Base-by-base conservation (phyloP, 2,888 invertebrate genomes). In the Oscheius sp. region DNA sequence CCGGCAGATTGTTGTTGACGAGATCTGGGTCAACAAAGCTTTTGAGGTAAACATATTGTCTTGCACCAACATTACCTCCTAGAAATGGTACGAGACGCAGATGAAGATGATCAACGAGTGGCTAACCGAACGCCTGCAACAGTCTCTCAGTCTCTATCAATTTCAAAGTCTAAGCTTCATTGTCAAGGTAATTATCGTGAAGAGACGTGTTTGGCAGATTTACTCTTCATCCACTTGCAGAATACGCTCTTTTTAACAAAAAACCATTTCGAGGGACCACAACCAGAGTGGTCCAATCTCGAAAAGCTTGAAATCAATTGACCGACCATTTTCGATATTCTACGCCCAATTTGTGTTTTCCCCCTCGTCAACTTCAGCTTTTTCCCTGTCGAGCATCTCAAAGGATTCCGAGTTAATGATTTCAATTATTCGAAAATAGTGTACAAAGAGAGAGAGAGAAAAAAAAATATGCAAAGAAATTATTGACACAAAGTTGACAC, bases 161-260 rank as follows among this genome's bases (percentile, higher is more conserved):
- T 95, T 97, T 89, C 96, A 96, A 86, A 98, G 97, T 90, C 93
- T 99, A 87, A 94, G 95, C 89, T 96, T 95, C 90, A 94, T 98
- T 88, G 93, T 96, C 80, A 96, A 95, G 93, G 96, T 95, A 88
- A 85, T 42, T 7, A 42, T 42, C 7, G 42, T 42, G 42, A 3
- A 3, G 42, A 42, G 42, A 42, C 42, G 42, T 42, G 42, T 7
- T 42, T 42, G 42, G 3, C 33, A 68, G 55, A 53, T 37, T 60
- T 10, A 11, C 13, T 2, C 29, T 21, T 2, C 32, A 2, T 29
- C 55, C 50, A 5, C 35, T 60, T 60, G 10, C 60, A 60, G 60
- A 60, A 35, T 5, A 60, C 37, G 0, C 33, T 60, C 35, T 13
- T 29, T 33, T 60, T 60, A 33, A 60, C 60, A 35, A 60, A 60